phyloP scores from a whole-genome alignment of 2,888 invertebrate species.

The Hemaris fuciformis region DNA sequence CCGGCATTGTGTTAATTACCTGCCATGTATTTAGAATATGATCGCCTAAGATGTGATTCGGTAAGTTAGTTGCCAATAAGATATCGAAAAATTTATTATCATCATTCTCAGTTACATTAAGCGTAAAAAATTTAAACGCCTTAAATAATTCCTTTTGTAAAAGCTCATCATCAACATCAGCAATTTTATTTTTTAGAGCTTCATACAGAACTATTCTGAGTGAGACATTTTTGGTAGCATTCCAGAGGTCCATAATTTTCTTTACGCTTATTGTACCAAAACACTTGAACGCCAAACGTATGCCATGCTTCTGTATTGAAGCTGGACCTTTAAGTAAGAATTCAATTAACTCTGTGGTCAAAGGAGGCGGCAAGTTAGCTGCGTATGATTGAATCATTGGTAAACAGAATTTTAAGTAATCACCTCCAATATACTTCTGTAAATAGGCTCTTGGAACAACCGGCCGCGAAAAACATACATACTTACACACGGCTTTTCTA shows the following conservation, averaged over 20 bases:
- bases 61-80: conserved; percentile 31
- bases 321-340: conserved; percentile 44
- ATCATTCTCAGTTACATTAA: conserved; percentile 44
- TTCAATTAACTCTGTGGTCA: conserved; percentile 42
- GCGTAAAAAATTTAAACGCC: conserved; percentile 41
- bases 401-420: conserved; percentile 47
- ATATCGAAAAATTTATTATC: conserved; percentile 41
- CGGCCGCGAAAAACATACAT: conserved; percentile 44
- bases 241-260: conserved; percentile 42
- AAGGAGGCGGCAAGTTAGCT: conserved; percentile 39
- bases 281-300: conserved; percentile 51
- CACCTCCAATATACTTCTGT: conserved; percentile 47
- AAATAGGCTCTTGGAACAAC: conserved; percentile 42
- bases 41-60: conserved; percentile 32
- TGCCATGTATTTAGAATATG: conserved; percentile 43
- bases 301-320: conserved; percentile 54
- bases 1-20: conserved; percentile 39
- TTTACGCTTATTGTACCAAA: conserved; percentile 42
- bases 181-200: conserved; percentile 38
- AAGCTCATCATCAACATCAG: conserved; percentile 16
- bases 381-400: conserved; percentile 48
- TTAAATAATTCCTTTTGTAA: conserved; percentile 39
- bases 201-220: conserved; percentile 46
- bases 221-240: conserved; percentile 46
- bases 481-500: conserved; percentile 51